Evolutionary conservation across 2,888 invertebrate species (phyloP).

Genomic region (Chloromyia formosa): DNA sequence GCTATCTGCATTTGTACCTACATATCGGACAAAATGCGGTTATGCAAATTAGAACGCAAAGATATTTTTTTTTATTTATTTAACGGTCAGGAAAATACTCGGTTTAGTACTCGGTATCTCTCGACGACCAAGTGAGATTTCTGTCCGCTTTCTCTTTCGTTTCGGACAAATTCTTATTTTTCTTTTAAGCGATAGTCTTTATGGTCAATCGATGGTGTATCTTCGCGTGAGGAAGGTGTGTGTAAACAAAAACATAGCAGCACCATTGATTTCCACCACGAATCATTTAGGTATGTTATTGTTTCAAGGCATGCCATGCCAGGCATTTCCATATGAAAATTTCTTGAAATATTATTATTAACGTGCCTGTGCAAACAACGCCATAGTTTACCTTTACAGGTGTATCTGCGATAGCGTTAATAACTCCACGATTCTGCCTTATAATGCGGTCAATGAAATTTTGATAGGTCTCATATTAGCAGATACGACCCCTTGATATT

Average conservation of each 20-base stretch:
- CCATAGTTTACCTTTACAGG: too few relatives aligned
- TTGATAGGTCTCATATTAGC: not conserved
- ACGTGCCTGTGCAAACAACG: not conserved
- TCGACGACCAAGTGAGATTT: not conserved
- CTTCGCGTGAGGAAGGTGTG: too few relatives aligned
- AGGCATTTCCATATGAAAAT: not conserved
- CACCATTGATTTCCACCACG: too few relatives aligned
- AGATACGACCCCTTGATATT: not conserved
- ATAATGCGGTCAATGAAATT: constrained; percentile 32
- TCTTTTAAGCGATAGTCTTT: not conserved
- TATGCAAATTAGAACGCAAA: constrained; percentile 24
- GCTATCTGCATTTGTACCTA: too few relatives aligned
- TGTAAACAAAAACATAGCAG: constrained; percentile 1
- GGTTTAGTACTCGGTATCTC: too few relatives aligned
- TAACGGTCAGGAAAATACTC: not conserved
- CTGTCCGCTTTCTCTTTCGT: constrained; percentile 25
- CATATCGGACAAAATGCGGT: constrained; percentile 15
- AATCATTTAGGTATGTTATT: too few relatives aligned
- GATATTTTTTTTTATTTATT: not conserved
- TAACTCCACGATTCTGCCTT: not conserved
- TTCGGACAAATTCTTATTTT: not conserved
- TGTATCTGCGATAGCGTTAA: not conserved
- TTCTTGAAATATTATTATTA: not conserved
- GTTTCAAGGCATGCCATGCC: too few relatives aligned
- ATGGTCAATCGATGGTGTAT: not conserved